These are phyloP conservation scores for Sminthurinus aureus DNA, from an alignment of 2,888 invertebrate species.

Conservation along the genomic window DNA sequence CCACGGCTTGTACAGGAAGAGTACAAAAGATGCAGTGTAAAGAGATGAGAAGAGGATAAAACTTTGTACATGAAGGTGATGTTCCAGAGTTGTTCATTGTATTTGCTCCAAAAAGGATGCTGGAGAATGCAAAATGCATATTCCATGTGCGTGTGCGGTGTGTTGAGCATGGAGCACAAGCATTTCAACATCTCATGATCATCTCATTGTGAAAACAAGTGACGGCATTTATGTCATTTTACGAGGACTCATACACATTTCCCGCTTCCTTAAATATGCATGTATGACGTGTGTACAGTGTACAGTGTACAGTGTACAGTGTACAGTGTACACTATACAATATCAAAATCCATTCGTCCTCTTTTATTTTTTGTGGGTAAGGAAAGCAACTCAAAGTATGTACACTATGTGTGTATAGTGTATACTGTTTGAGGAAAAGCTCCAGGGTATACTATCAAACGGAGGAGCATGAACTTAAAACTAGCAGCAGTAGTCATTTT, in stretches of 20 bases:
- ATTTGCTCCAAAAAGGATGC: slow-evolving; percentile 4
- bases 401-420: not conserved
- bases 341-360: too few species aligned
- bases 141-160: too few species aligned
- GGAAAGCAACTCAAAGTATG: too few species aligned
- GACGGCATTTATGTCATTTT: slow-evolving; percentile 34
- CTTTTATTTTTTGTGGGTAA: too few species aligned
- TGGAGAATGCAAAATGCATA: not conserved
- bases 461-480: not conserved
- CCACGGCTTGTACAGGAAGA: too few species aligned
- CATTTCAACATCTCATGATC: slow-evolving; percentile 22
- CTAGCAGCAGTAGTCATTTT: not conserved
- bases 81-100: not conserved
- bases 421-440: not conserved
- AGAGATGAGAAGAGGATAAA: too few species aligned
- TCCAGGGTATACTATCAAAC: not conserved
- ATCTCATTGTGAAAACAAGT: slow-evolving; percentile 30
- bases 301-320: too few species aligned
- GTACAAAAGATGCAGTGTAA: too few species aligned
- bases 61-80: too few species aligned
- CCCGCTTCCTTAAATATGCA: not conserved
- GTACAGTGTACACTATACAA: too few species aligned
- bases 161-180: not conserved
- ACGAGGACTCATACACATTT: slow-evolving; percentile 7
- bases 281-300: not conserved